Evolutionary conservation across 2,888 invertebrate species (phyloP), one percentile per base, ranked within the genome.

Genomic region (Phymatocera aterrima): DNA sequence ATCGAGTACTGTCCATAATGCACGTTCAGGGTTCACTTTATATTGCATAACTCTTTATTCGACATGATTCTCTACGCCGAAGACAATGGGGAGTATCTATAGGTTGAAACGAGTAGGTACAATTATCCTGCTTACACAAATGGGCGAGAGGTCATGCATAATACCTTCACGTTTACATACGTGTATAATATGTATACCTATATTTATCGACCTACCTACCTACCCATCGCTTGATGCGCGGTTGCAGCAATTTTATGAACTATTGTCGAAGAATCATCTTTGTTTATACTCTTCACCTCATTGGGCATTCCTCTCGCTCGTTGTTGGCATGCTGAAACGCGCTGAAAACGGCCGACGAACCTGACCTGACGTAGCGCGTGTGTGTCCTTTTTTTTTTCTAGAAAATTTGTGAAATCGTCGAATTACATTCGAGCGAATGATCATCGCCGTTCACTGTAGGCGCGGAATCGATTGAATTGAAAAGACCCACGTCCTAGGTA

Each of bases 31-130:
- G 57, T 57, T 57, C 12, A 10, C 21, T 28, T 40, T 10, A 28
- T n/a, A 5, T 64, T 64, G 61, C 61, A 64, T 64, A 64, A 64
- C 61, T 34, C 18, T 64, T 57, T 46, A 46, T 64, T 5, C 21
- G 18, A n/a, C 37, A 37, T 64, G n/a, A 37, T 37, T 64, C 61
- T 21, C n/a, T 34, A 18, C 37, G 37, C 61, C 18, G 18, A 37
- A 34, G 61, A 64, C 61, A 64, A 64, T 64, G 24, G 61, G 61
- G 37, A 64, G 61, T 64, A 64, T 64, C n/a, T n/a, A n/a, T n/a
- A n/a, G 34, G n/a, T 37, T 18, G 61, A 57, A 57, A 18, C 37
- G 34, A 37, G 34, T 37, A 10, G 43, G 12, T 10, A 37, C 34
- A 34, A 64, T 64, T 37, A 64, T n/a, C 61, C 61, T 18, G 61